Percentiles rank a stretch among this genome's conserved stretches.
Conservation (phyloP, 2,888 invertebrate genomes). For the Sclerodermus sp. region DNA sequence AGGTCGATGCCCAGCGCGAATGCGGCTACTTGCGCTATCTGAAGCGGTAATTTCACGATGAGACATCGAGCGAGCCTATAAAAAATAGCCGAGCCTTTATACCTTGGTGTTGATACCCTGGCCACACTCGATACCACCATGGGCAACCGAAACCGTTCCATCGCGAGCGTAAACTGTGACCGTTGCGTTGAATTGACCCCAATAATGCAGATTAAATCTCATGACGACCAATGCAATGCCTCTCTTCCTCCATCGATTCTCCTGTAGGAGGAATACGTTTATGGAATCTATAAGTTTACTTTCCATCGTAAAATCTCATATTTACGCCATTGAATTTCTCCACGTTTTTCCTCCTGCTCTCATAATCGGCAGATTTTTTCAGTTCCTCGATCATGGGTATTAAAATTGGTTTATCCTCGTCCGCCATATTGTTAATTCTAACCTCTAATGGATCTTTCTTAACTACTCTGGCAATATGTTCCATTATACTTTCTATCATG, state of each 20-base stretch:
- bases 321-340: constrained; percentile 64
- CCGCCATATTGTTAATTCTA: constrained; percentile 61
- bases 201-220: constrained; percentile 65
- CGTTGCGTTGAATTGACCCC: constrained; percentile 63
- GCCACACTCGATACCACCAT: constrained; percentile 77
- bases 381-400: constrained; percentile 64
- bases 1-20: constrained; percentile 70
- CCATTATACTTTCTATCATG: constrained; percentile 69
- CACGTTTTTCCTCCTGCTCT: constrained; percentile 61
- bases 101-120: constrained; percentile 83
- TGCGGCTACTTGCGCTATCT: constrained; percentile 76
- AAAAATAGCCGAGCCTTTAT: constrained; percentile 1
- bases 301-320: too few species aligned
- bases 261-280: too few species aligned
- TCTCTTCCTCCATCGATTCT: constrained; percentile 80
- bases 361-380: constrained; percentile 63
- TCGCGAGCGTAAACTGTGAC: constrained; percentile 72
- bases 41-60: background rate
- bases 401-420: constrained; percentile 57
- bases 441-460: constrained; percentile 65
- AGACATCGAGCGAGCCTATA: too few species aligned
- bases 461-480: constrained; percentile 63
- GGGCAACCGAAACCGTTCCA: constrained; percentile 71
- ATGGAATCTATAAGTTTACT: too few species aligned
- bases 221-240: constrained; percentile 71